Conservation (phyloP, 1,140 invertebrate genomes). For the Hestina assimilis region DNA sequence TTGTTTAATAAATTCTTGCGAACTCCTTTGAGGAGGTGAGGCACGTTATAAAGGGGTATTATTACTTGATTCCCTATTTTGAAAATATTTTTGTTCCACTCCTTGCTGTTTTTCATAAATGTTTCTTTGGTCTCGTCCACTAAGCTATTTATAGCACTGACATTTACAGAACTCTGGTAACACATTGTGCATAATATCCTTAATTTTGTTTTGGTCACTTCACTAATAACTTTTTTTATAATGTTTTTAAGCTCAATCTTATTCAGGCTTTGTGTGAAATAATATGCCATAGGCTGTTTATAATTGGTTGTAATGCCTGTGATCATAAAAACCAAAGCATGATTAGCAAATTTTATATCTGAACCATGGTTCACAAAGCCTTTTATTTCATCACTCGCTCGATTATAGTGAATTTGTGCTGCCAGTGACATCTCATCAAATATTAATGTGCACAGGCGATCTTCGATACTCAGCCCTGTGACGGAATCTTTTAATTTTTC, state of each 20-base stretch:
- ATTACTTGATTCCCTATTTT: constrained; percentile 18
- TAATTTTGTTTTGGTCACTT: constrained; percentile 20
- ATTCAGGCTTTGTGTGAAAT: constrained; percentile 25
- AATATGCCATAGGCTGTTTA: constrained; percentile 31
- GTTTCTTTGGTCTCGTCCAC: constrained; percentile 20
- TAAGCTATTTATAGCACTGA: constrained; percentile 28
- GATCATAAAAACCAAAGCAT: constrained; percentile 29
- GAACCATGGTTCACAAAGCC: constrained; percentile 13
- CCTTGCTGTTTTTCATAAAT: constrained; percentile 11
- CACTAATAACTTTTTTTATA: constrained; percentile 4
- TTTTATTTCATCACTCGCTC: constrained; percentile 15
- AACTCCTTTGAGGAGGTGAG: constrained; percentile 35
- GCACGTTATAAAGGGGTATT: constrained; percentile 27
- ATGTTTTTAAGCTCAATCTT: constrained; percentile 23
- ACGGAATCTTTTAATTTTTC: constrained; percentile 25
- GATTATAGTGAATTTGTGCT: constrained; percentile 17
- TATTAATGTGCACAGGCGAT: constrained; percentile 22
- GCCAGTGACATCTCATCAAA: constrained; percentile 33
- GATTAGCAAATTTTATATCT: constrained; percentile 14
- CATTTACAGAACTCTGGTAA: constrained; percentile 34
- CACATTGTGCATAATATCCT: constrained; percentile 25
- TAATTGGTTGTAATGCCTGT: constrained; percentile 26
- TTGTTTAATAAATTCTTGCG: constrained; percentile 37
- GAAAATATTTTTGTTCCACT: constrained; percentile 22
- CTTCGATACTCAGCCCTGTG: neutral